Conservation (phyloP, 2,797 vertebrate genomes). For the Odontamblyopus lacepedii region DNA sequence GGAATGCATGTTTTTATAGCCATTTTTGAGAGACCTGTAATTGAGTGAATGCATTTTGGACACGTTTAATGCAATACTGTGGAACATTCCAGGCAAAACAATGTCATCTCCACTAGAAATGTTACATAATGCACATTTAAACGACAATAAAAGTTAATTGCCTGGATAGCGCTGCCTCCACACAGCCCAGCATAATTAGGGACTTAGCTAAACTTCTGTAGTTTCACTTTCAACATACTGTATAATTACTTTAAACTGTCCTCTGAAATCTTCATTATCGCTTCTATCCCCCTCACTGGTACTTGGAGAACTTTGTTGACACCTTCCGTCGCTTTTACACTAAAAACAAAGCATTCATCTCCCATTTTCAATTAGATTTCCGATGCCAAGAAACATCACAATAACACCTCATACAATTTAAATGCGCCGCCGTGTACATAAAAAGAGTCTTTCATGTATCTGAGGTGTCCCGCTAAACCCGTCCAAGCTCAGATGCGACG, state of each 20-base stretch:
- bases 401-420: constrained; percentile 73
- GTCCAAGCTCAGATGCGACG: constrained; percentile 46
- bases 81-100: too few species aligned
- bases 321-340: background rate
- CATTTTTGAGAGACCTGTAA: too few species aligned
- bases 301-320: background rate
- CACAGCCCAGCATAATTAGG: background rate
- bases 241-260: constrained; percentile 12
- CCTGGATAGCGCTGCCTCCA: background rate
- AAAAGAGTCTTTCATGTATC: constrained; percentile 70
- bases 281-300: background rate
- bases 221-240: background rate
- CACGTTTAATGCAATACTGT: too few species aligned
- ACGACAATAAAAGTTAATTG: background rate
- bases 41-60: too few species aligned
- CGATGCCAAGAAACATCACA: constrained; percentile 56
- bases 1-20: too few species aligned
- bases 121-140: too few species aligned
- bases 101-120: too few species aligned
- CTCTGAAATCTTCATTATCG: constrained; percentile 22
- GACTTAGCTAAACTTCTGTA: background rate
- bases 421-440: constrained; percentile 51
- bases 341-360: constrained; percentile 36
- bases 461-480: constrained; percentile 50
- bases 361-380: constrained; percentile 63